These are phyloP conservation scores for Rynchops niger DNA, from an alignment of 2,113 vertebrate species.

Conservation along the genomic window DNA sequence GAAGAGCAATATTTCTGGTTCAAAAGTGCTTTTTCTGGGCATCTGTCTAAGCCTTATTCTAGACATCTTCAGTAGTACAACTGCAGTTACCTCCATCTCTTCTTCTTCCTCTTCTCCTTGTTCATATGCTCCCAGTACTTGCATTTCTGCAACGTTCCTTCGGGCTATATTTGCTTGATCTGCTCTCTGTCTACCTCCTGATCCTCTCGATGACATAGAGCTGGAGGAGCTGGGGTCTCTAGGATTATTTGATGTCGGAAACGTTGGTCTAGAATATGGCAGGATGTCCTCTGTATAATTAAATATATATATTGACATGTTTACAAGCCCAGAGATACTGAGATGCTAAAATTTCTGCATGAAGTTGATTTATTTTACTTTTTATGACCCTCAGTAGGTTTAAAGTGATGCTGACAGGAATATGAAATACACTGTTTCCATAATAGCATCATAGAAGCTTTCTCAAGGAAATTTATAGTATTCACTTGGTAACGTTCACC, in stretches of 20 bases:
- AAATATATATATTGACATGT: not conserved
- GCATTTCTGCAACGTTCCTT: constrained; percentile 89
- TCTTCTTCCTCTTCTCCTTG: constrained; percentile 87
- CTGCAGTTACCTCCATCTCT: constrained; percentile 86
- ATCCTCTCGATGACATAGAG: constrained; percentile 96
- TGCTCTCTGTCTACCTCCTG: constrained; percentile 89
- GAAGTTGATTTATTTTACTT: not conserved
- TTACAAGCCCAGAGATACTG: not conserved
- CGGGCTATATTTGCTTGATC: constrained; percentile 84
- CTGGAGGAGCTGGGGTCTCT: constrained; percentile 97
- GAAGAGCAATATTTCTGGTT: not conserved
- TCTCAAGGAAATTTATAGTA: not conserved
- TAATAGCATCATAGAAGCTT: not conserved
- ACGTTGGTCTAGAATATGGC: constrained; percentile 95
- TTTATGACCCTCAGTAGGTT: not conserved
- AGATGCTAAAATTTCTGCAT: not conserved
- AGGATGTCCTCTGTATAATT: constrained; percentile 89
- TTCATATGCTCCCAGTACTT: constrained; percentile 89
- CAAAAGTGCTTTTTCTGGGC: not conserved
- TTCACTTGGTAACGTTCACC: not conserved
- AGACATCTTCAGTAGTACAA: not conserved
- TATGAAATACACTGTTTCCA: not conserved
- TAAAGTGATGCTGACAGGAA: not conserved
- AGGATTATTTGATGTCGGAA: constrained; percentile 91
- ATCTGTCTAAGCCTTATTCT: not conserved